Evolutionary conservation across 2,113 vertebrate species (phyloP).

Genomic region (Ascaphus truei): DNA sequence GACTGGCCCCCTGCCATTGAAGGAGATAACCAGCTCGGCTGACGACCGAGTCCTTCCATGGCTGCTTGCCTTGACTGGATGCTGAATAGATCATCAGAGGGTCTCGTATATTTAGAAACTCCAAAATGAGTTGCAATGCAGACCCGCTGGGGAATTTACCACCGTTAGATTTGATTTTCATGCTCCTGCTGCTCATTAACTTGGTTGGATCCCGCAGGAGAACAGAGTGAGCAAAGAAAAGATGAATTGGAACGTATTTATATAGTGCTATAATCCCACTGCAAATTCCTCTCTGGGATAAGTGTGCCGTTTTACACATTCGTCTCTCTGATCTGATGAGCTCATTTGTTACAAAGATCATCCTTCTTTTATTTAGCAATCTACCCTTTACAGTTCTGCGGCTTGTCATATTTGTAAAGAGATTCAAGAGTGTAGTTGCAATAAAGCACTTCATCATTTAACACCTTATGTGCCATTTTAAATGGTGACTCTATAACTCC

Average conservation of each 20-base stretch:
- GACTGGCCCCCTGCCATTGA: too few relatives aligned
- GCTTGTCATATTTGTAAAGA: too few relatives aligned
- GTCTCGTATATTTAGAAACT: not conserved
- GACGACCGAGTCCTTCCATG: too few relatives aligned
- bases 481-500: too few relatives aligned
- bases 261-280: not conserved
- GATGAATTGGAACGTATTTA: not conserved
- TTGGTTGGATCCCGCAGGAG: not conserved
- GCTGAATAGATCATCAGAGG: not conserved
- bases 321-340: not conserved
- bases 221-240: not conserved
- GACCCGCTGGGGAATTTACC: not conserved
- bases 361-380: too few relatives aligned
- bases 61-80: not conserved
- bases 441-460: too few relatives aligned
- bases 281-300: not conserved
- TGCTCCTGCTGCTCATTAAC: not conserved
- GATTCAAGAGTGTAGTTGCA: too few relatives aligned
- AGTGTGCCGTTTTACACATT: not conserved
- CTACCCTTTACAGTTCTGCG: too few relatives aligned
- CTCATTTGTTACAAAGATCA: not conserved
- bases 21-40: too few relatives aligned
- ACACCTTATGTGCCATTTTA: too few relatives aligned
- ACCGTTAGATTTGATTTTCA: not conserved
- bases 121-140: slow-evolving; percentile 1